These are phyloP conservation scores for Cochlearius cochlearius DNA, from an alignment of 2,113 vertebrate species.

Conservation along the genomic window DNA sequence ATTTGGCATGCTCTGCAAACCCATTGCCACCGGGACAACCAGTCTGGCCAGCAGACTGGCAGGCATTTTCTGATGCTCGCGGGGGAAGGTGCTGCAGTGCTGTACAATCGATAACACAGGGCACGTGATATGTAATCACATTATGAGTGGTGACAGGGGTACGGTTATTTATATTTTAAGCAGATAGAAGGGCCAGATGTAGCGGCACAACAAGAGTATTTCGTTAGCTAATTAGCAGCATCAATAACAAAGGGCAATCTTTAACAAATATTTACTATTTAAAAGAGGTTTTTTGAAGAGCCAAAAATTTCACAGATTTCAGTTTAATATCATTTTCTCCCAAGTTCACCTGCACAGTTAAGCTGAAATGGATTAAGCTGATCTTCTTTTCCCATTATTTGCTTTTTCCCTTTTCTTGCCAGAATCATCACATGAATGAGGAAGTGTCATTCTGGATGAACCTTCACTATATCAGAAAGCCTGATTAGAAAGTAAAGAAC, in stretches of 20 bases:
- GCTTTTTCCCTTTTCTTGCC: background rate
- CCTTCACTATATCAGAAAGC: constrained; percentile 24
- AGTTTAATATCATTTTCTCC: background rate
- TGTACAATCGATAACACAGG: background rate
- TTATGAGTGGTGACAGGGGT: background rate
- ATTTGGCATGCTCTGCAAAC: background rate
- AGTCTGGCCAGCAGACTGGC: background rate
- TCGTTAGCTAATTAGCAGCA: constrained; percentile 21
- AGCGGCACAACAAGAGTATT: background rate
- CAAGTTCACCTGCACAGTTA: background rate
- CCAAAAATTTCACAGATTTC: background rate
- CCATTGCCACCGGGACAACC: background rate
- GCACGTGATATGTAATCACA: background rate
- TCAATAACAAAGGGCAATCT: background rate
- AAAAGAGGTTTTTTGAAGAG: background rate
- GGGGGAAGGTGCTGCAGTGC: background rate
- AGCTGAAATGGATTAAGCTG: constrained; percentile 30
- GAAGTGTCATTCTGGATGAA: constrained; percentile 28
- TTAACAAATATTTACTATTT: constrained; percentile 7
- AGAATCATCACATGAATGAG: constrained; percentile 1
- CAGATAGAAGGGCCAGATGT: background rate
- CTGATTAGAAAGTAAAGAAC: constrained; percentile 45
- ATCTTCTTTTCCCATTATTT: constrained; percentile 38
- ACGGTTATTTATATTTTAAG: background rate
- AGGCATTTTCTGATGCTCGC: background rate